A percentile compares a stretch with the other conserved stretches of the same genome.
These are phyloP conservation scores for Erynnis tages DNA, from an alignment of 2,888 invertebrate species.

Conservation along the genomic window DNA sequence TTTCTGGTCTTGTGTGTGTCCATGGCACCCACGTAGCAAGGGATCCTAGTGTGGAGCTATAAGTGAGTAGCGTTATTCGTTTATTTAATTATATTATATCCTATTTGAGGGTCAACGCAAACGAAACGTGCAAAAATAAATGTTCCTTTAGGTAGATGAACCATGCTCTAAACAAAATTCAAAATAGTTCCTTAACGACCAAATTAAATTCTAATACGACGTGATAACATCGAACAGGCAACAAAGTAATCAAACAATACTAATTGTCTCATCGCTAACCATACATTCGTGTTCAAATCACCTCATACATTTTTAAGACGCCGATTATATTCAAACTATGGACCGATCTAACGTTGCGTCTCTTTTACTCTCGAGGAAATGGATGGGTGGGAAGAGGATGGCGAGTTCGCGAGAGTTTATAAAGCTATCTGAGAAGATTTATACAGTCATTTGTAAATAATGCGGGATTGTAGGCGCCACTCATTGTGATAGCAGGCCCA, in stretches of 20 bases:
- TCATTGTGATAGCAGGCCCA: slow-evolving; percentile 72
- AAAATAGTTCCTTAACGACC: no score
- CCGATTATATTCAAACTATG: slow-evolving; percentile 22
- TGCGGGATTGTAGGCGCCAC: slow-evolving; percentile 78
- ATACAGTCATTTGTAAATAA: slow-evolving; percentile 77
- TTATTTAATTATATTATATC: no score
- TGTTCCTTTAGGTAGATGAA: no score
- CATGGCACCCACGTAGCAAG: no score
- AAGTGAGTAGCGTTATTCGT: no score
- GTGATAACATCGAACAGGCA: no score
- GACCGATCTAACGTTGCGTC: slow-evolving; percentile 1
- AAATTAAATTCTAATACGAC: no score
- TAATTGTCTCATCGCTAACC: slow-evolving; percentile 16
- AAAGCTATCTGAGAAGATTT: slow-evolving; percentile 62
- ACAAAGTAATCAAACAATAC: slow-evolving; percentile 16
- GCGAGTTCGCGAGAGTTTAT: slow-evolving; percentile 46
- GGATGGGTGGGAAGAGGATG: slow-evolving; percentile 27
- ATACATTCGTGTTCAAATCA: background rate
- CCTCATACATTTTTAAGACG: slow-evolving; percentile 22
- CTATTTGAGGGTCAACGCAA: no score
- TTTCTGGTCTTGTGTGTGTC: no score
- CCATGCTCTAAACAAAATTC: no score
- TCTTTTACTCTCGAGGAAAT: background rate
- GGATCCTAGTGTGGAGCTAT: no score
- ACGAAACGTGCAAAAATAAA: no score